Evolutionary conservation across 2,888 invertebrate genomes (phyloP).

Genomic region (Andrena haemorrhoa): DNA sequence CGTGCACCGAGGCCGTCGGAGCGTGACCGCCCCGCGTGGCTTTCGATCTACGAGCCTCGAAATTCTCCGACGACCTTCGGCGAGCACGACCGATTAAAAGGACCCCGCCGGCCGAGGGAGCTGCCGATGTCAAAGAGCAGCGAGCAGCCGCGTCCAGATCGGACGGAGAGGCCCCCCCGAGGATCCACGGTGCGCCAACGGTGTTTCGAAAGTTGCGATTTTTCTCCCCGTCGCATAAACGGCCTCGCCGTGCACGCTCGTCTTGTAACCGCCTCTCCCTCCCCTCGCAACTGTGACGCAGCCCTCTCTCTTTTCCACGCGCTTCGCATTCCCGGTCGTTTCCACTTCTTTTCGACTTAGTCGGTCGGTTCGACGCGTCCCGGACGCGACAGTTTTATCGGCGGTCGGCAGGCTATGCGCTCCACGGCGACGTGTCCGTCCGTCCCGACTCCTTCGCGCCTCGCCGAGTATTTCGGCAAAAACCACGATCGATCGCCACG

Average conservation of each 20-base stretch:
- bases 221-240: conserved; percentile 45
- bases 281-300: conserved; percentile 48
- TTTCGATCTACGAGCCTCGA: too few relatives aligned
- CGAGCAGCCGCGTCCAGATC: not conserved
- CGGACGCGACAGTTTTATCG: conserved; percentile 54
- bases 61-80: too few relatives aligned
- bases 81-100: too few relatives aligned
- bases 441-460: conserved; percentile 1
- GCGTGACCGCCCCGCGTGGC: too few relatives aligned
- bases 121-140: conserved; percentile 13
- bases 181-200: conserved; percentile 8
- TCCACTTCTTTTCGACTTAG: conserved; percentile 62
- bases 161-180: not conserved
- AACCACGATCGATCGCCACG: not conserved
- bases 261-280: conserved; percentile 45
- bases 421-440: conserved; percentile 20
- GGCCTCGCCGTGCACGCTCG: conserved; percentile 56
- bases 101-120: not conserved
- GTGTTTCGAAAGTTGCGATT: conserved; percentile 64
- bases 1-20: too few relatives aligned
- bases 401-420: conserved; percentile 40
- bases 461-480: not conserved
- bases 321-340: conserved; percentile 65
- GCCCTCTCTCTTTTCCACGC: conserved; percentile 67
- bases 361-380: conserved; percentile 43